Conservation (phyloP, 2,113 vertebrate genomes). For the Oncorhynchus masou region DNA sequence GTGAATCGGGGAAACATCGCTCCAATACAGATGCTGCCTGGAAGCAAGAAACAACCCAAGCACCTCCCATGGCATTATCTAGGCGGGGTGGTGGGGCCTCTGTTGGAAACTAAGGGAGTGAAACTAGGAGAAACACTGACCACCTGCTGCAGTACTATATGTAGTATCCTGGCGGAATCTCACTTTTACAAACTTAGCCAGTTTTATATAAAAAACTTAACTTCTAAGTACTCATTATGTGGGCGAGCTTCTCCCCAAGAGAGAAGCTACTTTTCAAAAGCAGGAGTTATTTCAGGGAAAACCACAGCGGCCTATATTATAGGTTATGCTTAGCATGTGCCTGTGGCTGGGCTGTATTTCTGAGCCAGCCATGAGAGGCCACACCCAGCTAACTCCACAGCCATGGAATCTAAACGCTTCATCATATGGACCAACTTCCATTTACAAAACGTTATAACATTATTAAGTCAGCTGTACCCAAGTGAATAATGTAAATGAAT, state of each 20-base stretch:
- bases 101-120: not conserved
- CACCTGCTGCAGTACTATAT: conserved; percentile 48
- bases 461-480: not conserved
- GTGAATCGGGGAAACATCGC: not conserved
- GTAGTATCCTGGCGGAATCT: not conserved
- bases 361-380: conserved; percentile 44
- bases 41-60: not conserved
- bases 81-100: not conserved
- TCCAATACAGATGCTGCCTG: not conserved
- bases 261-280: conserved; percentile 37
- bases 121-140: conserved; percentile 14
- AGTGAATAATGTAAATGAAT: too few relatives aligned
- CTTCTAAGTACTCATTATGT: conserved; percentile 69
- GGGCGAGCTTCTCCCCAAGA: conserved; percentile 60
- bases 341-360: conserved; percentile 66
- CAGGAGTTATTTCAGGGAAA: conserved; percentile 71
- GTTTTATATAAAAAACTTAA: conserved; percentile 14
- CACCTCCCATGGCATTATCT: not conserved
- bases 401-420: conserved; percentile 16
- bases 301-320: conserved; percentile 70
- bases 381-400: conserved; percentile 58
- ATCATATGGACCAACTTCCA: not conserved
- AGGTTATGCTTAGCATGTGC: conserved; percentile 57
- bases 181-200: conserved; percentile 36
- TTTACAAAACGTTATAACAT: not conserved